Conservation (phyloP, 1,140 invertebrate genomes). For the Lanistes nyassanus region DNA sequence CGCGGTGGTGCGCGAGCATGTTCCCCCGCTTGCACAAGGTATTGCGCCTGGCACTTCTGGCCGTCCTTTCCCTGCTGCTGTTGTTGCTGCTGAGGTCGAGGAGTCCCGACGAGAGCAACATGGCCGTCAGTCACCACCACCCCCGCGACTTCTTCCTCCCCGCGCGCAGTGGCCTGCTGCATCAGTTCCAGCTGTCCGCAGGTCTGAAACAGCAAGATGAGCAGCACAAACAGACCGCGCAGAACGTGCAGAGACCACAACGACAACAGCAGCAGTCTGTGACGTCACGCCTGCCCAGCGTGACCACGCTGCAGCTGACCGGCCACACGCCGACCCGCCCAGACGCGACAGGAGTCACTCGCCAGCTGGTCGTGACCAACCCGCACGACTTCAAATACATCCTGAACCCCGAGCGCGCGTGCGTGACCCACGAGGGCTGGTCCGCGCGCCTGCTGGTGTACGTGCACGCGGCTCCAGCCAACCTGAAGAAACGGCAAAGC, state of each 20-base stretch:
- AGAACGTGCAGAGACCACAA: not conserved
- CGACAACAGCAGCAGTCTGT: not conserved
- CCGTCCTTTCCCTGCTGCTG: slow-evolving; percentile 7
- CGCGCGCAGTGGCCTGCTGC: not conserved
- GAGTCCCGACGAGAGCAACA: too few relatives aligned
- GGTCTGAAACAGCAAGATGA: not conserved
- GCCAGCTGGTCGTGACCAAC: slow-evolving; percentile 22
- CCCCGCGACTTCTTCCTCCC: not conserved
- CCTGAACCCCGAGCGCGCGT: slow-evolving; percentile 38
- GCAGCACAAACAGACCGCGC: not conserved
- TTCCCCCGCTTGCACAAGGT: slow-evolving; percentile 12
- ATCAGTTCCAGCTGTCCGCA: not conserved
- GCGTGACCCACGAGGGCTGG: not conserved
- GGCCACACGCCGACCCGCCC: not conserved
- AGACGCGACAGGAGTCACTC: not conserved
- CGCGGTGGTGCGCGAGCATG: slow-evolving; percentile 1
- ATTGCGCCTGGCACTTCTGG: slow-evolving; percentile 11
- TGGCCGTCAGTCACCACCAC: not conserved
- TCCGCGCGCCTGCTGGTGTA: slow-evolving; percentile 50
- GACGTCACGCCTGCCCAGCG: not conserved
- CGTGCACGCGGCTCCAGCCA: slow-evolving; percentile 55
- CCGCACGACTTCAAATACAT: slow-evolving; percentile 44
- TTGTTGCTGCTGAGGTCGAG: slow-evolving; percentile 9
- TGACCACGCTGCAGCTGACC: not conserved
- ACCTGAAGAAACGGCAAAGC: slow-evolving; percentile 53